These are phyloP conservation scores for Scomber colias DNA, from an alignment of 2,113 vertebrate genomes.

Conservation along the genomic window DNA sequence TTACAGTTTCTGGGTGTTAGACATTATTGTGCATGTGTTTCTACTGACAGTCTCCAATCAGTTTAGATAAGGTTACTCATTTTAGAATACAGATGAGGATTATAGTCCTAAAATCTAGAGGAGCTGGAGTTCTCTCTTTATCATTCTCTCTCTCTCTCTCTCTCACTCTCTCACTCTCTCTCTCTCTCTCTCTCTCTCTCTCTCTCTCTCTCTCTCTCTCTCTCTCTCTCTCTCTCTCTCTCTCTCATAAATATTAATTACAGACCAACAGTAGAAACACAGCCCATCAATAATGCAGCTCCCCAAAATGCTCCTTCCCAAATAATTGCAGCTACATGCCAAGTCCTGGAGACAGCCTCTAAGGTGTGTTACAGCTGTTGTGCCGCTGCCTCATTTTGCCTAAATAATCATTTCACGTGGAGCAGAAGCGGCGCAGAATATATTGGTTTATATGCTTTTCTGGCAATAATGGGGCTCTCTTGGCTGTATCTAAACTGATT, in stretches of 20 bases:
- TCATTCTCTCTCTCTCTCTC: background rate
- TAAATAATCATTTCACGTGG: slow-evolving; percentile 51
- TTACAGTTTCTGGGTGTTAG: slow-evolving; percentile 10
- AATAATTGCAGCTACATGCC: slow-evolving; percentile 68
- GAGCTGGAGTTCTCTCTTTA: background rate
- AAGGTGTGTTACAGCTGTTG: slow-evolving; percentile 37
- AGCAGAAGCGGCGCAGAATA: background rate
- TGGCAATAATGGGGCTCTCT: slow-evolving; percentile 12
- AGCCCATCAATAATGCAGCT: slow-evolving; percentile 63
- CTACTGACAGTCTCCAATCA: slow-evolving; percentile 9
- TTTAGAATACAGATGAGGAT: slow-evolving; percentile 14
- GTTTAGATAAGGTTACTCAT: background rate
- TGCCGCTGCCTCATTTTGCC: slow-evolving; percentile 37
- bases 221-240: background rate
- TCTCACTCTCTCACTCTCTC: background rate
- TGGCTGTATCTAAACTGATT: background rate
- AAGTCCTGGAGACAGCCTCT: slow-evolving; percentile 43
- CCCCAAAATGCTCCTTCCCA: slow-evolving; percentile 58
- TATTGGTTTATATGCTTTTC: slow-evolving; percentile 8
- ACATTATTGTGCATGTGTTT: background rate
- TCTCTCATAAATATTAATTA: slow-evolving; percentile 66
- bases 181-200: no score
- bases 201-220: background rate
- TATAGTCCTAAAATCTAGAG: background rate
- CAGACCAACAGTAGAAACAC: slow-evolving; percentile 39